Evolutionary conservation across 2,113 vertebrate genomes (phyloP), one percentile per base, ranked within the genome.

Genomic region (Siniperca chuatsi): DNA sequence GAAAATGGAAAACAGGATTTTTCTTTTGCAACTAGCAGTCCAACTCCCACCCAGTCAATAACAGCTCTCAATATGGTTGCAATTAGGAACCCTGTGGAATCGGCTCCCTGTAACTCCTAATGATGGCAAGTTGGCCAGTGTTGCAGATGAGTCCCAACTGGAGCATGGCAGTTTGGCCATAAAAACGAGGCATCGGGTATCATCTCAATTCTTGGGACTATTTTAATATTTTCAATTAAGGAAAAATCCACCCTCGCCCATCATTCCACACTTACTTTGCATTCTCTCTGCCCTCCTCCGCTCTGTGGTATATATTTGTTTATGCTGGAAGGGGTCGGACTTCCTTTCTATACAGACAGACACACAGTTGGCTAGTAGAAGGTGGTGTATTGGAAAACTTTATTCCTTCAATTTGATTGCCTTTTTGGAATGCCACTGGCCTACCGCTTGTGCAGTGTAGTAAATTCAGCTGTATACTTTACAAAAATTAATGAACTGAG

Each of bases 1-100:
- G 91, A 93, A 92, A 92, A 93, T 93, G 92, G 92, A 92, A 94
- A 93, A 93, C 91, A 91, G 90, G 72, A 85, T 89, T 92, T 87
- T 88, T 85, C 68, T 89, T 81, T 92, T 79, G 87, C 73, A 54
- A 81, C 81, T 81, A 71, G 81, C 89, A 60, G 82, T 79, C 81
- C 84, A 82, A 85, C 90, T 92, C 90, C 89, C 91, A 89, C 87
- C 87, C 89, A 89, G 92, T 93, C 93, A 93, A 93, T 93, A 93
- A 90, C 84, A 74, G 66, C 87, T 85, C 86, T 86, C 92, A 93
- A 91, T 92, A 88, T 93, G 93, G 85, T 92, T 93, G 90, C 91
- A 94, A 93, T 94, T 95, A 95, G 81, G 73, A 90, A 78, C 84
- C 29, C 83, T 85, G 89, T 90, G 88, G 90, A 92, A 89, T 92